Base-by-base conservation (phyloP, 2,888 invertebrate species). In the Apoda limacodes region DNA sequence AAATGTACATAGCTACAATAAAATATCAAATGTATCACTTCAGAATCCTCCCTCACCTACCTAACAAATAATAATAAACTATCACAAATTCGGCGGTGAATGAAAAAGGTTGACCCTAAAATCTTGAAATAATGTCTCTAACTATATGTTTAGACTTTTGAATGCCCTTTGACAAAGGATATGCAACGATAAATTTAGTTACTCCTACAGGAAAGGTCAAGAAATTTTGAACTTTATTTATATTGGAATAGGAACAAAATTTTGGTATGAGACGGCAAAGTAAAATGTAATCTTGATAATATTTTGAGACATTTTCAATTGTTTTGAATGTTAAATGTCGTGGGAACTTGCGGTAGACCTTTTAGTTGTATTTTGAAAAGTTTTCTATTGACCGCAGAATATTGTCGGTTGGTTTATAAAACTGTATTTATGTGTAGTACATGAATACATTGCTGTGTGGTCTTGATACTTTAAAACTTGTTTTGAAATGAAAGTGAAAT, bases 401-500 rank as follows among this genome's bases (percentile, higher is more conserved):
- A 58, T 60, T 64, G 66, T 59, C 55, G 64, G 66, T 55, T 60
- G 62, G 56, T 67, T 59, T 63, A 76, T 74, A 66, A 66, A 50
- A 52, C 45, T 56, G 62, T 69, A 69, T 72, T 75, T 75, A 76
- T 50, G 42, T 6, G 7, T 35, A 44, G 39, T 46, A 32, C 30
- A 27, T 11, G 21, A 19, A 30, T 10, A 9, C 22, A 22, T 14
- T 25, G n/a, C 17, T 23, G 10, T 13, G 7, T 17, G 27, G 13
- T 36, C 28, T 43, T 43, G 40, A 38, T 25, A 29, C 14, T 35
- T 37, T 22, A 1, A 20, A n/a, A n/a, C n/a, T n/a, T n/a, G n/a
- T n/a, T n/a, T n/a, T n/a, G n/a, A n/a, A n/a, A n/a, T n/a, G n/a
- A n/a, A n/a, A n/a, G n/a, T n/a, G n/a, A n/a, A n/a, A n/a, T n/a